Conservation (phyloP, 2,888 invertebrate genomes). For the Ashinkailepas kermadecensis region DNA sequence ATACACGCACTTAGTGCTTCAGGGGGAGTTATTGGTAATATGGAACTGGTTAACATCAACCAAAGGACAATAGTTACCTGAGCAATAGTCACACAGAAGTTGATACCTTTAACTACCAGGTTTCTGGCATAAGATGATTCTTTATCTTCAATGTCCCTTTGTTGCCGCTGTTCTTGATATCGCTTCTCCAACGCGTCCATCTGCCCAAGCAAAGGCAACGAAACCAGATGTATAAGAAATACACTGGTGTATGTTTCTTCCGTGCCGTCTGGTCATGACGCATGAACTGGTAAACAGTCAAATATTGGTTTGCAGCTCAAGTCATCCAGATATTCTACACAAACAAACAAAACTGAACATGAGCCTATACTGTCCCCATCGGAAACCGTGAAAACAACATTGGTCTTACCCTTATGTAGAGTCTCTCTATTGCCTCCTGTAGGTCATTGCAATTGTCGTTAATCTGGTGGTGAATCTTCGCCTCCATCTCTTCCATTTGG, state of each 20-base stretch:
- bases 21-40: too few relatives aligned
- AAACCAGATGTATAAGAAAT: neutral
- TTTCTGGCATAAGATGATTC: neutral
- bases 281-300: too few relatives aligned
- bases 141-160: neutral
- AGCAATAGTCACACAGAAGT: neutral
- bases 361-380: neutral
- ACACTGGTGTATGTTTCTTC: neutral
- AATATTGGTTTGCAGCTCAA: too few relatives aligned
- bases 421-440: constrained; percentile 7
- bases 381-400: neutral
- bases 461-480: constrained; percentile 1
- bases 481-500: constrained; percentile 12
- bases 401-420: neutral
- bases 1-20: too few relatives aligned
- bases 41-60: too few relatives aligned
- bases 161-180: neutral
- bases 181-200: neutral
- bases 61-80: neutral
- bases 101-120: neutral
- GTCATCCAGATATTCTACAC: too few relatives aligned
- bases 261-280: neutral
- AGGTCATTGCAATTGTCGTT: neutral
- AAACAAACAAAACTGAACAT: neutral
- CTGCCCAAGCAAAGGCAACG: neutral